Conservation (phyloP, 2,888 invertebrate genomes). For the Tenthredo scrophulariae region DNA sequence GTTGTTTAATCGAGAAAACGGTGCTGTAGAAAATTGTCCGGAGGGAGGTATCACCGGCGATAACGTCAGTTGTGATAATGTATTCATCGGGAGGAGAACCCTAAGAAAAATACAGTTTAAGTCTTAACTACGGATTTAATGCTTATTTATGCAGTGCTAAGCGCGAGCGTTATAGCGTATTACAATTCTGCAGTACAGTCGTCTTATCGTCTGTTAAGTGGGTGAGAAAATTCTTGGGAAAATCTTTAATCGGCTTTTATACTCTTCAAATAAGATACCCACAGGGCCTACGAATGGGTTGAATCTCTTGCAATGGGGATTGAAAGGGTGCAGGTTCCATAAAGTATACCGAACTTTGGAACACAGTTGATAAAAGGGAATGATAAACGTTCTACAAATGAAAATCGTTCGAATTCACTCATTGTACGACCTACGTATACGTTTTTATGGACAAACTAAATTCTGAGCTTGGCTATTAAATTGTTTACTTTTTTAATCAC, state of each 20-base stretch:
- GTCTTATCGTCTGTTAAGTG: conserved; percentile 8
- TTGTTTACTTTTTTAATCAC: not conserved
- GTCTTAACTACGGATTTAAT: conserved; percentile 77
- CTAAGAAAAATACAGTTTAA: conserved; percentile 75
- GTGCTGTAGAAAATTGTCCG: conserved; percentile 26
- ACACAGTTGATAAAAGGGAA: not conserved
- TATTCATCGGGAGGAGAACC: conserved; percentile 70
- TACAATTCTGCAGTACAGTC: conserved; percentile 61
- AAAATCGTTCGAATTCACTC: not conserved
- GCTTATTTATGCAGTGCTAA: conserved; percentile 78
- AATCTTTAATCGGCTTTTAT: conserved; percentile 18
- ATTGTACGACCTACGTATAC: not conserved
- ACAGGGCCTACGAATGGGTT: not conserved
- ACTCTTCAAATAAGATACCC: not conserved
- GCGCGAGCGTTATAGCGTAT: conserved; percentile 76
- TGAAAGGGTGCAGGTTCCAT: not conserved
- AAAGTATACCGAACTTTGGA: not conserved
- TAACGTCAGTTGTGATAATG: conserved; percentile 71
- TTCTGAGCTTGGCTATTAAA: not conserved
- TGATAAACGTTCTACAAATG: not conserved
- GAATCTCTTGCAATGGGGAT: not conserved
- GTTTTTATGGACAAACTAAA: not conserved
- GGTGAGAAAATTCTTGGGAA: not conserved
- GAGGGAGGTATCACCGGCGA: conserved; percentile 68
- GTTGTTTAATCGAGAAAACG: not conserved